Conservation (phyloP, 2,113 vertebrate genomes). For the Parus major region DNA sequence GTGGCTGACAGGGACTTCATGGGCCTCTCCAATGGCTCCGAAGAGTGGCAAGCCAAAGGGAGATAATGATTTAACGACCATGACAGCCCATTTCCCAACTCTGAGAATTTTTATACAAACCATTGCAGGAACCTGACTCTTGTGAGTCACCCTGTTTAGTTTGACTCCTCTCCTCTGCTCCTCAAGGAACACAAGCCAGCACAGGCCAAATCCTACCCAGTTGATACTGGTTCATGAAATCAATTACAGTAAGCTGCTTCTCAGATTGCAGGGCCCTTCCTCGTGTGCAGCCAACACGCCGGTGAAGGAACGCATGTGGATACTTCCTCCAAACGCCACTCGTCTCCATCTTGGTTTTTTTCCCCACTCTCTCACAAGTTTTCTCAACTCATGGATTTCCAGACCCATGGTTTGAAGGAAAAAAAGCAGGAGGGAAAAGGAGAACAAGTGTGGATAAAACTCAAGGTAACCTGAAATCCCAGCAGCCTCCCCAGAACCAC, state of each 20-base stretch:
- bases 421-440: not conserved
- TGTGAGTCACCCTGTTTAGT: not conserved
- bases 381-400: not conserved
- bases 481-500: not conserved
- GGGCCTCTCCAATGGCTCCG: not conserved
- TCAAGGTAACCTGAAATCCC: not conserved
- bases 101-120: not conserved
- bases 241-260: not conserved
- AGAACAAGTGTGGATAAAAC: not conserved
- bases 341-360: not conserved
- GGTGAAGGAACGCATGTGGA: not conserved
- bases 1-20: not conserved
- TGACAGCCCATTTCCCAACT: not conserved
- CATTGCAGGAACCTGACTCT: not conserved
- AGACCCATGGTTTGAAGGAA: not conserved
- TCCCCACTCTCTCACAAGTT: not conserved
- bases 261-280: not conserved
- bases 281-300: not conserved
- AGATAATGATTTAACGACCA: not conserved
- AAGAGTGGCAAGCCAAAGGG: not conserved
- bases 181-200: not conserved
- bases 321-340: fast-evolving
- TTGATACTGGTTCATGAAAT: not conserved
- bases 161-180: not conserved
- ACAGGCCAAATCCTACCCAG: not conserved